These are phyloP conservation scores for Megaptera novaeangliae DNA, from an alignment of 2,113 vertebrate species.

Conservation along the genomic window DNA sequence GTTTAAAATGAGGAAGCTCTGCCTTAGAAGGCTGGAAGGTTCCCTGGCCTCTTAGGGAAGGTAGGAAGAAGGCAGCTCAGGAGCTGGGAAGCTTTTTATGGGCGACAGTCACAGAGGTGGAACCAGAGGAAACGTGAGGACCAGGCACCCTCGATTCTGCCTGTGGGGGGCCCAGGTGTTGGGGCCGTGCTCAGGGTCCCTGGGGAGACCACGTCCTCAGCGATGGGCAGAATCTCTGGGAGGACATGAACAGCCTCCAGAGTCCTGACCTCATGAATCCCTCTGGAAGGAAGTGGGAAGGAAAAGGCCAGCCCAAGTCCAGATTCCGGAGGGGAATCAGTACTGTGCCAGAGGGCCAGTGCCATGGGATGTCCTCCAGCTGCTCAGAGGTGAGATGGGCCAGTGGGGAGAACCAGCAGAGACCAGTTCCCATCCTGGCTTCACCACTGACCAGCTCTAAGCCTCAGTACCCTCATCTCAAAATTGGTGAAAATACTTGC, in stretches of 20 bases:
- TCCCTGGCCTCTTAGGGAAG: background rate
- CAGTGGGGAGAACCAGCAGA: rapidly evolving
- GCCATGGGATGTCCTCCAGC: background rate
- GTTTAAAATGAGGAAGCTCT: background rate
- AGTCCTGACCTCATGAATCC: background rate
- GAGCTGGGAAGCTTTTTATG: background rate
- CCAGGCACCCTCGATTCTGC: background rate
- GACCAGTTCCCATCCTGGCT: background rate
- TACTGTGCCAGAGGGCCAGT: background rate
- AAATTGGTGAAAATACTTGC: background rate
- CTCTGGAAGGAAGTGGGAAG: background rate
- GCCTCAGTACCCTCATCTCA: background rate
- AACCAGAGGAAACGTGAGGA: rapidly evolving
- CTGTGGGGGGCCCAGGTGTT: rapidly evolving
- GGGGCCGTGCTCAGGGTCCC: background rate
- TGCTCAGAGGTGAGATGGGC: background rate
- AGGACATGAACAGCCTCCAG: rapidly evolving
- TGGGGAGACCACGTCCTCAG: rapidly evolving
- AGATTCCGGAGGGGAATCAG: background rate
- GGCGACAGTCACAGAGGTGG: background rate
- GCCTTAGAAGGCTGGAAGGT: background rate
- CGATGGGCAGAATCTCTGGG: background rate
- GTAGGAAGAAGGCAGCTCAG: background rate
- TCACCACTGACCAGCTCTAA: background rate
- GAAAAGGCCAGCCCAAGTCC: background rate